phyloP scores from a whole-genome alignment of 2,113 vertebrate species.

The Neogale vison region DNA sequence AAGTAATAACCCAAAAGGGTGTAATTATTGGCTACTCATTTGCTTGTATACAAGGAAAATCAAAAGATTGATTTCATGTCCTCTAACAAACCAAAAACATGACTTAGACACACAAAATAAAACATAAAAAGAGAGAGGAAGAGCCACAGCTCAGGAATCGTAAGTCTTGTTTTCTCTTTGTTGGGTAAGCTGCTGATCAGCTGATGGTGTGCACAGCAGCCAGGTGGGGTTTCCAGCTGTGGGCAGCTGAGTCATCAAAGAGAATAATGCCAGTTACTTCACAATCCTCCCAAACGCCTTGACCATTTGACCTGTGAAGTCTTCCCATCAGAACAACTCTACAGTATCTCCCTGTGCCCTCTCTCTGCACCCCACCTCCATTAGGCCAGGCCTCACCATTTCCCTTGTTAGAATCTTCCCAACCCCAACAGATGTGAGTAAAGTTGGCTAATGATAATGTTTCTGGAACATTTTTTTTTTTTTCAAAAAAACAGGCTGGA shows the following conservation, averaged over 20 bases:
- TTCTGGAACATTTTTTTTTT: not conserved
- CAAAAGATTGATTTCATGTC: not conserved
- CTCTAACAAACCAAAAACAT: not conserved
- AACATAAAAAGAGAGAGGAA: not conserved
- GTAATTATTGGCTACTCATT: not conserved
- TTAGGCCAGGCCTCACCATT: not conserved
- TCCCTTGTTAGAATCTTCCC: not conserved
- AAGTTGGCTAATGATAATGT: not conserved
- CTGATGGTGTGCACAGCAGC: not conserved
- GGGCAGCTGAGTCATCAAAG: not conserved
- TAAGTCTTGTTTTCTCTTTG: not conserved
- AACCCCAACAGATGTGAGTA: not conserved
- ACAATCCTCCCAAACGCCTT: not conserved
- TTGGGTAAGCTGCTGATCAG: not conserved
- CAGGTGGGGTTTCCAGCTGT: too few species aligned
- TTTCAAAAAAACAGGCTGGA: not conserved
- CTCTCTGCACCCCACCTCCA: too few species aligned
- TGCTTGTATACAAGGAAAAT: not conserved
- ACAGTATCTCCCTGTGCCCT: rapidly evolving
- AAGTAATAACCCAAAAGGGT: not conserved
- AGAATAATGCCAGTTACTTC: not conserved
- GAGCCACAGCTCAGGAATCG: not conserved
- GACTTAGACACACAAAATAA: not conserved
- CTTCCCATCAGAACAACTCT: not conserved
- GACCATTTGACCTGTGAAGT: rapidly evolving